phyloP scores from a whole-genome alignment of 2,888 invertebrate species.

The Melolontha melolontha region DNA sequence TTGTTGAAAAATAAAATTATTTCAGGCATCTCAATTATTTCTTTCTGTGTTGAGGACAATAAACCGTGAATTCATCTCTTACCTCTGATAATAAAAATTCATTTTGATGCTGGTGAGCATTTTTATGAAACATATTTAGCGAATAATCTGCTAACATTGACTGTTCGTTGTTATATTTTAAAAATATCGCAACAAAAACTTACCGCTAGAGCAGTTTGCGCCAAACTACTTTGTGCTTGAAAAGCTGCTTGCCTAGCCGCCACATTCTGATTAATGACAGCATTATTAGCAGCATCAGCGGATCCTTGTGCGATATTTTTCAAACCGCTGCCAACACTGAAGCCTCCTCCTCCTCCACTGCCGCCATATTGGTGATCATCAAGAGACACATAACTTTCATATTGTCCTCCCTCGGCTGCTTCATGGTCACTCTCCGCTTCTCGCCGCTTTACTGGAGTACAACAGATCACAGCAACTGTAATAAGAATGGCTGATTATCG shows the following conservation, averaged over 20 bases:
- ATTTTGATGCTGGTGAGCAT: no score
- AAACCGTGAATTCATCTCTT: no score
- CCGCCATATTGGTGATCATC: constrained; percentile 28
- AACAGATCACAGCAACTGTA: constrained; percentile 28
- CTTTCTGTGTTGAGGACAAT: no score
- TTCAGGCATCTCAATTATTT: no score
- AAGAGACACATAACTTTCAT: constrained; percentile 34
- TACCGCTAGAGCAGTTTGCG: constrained; percentile 76
- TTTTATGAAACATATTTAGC: no score
- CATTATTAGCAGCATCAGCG: constrained; percentile 80
- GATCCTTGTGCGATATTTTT: constrained; percentile 79
- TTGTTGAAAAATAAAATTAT: no score
- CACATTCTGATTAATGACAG: constrained; percentile 77
- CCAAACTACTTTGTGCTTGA: constrained; percentile 81
- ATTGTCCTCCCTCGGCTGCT: constrained; percentile 48
- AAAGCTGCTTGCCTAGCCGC: constrained; percentile 84
- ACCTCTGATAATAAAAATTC: no score
- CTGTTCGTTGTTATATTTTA: no score
- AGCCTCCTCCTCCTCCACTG: constrained; percentile 66
- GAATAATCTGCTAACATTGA: no score
- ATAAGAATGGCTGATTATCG: neutral
- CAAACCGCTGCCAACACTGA: constrained; percentile 78
- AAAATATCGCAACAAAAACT: constrained; percentile 44
- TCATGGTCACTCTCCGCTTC: constrained; percentile 41
- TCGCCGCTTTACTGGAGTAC: constrained; percentile 35